Evolutionary conservation across 1,140 invertebrate genomes (phyloP).

Genomic region (Trichomalopsis sarcophagae): DNA sequence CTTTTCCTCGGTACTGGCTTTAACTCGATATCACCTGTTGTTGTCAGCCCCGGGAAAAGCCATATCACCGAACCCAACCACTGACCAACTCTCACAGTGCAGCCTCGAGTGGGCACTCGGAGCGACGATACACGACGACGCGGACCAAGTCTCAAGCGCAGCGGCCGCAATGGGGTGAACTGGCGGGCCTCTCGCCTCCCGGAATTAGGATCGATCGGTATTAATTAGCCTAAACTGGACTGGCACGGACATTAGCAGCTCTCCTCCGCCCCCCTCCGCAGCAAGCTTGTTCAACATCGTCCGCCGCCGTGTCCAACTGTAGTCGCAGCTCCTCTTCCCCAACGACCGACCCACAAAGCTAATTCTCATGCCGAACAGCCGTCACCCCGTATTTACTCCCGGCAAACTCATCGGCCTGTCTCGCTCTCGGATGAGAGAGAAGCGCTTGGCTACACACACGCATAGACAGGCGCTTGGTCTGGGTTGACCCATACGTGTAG

Average conservation of each 20-base stretch:
- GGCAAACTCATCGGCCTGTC: slow-evolving; percentile 49
- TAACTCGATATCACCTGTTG: no score
- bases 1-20: not conserved
- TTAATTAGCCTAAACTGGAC: slow-evolving; percentile 57
- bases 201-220: slow-evolving; percentile 61
- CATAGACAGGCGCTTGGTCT: not conserved
- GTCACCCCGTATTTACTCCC: slow-evolving; percentile 55
- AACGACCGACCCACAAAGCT: slow-evolving; percentile 55
- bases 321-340: slow-evolving; percentile 43
- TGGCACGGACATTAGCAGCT: not conserved
- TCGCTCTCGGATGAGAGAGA: slow-evolving; percentile 9
- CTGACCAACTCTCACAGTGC: no score
- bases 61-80: no score
- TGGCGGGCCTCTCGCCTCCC: not conserved
- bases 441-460: no score
- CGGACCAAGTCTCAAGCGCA: not conserved
- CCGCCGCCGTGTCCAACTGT: not conserved
- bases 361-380: slow-evolving; percentile 53
- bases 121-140: no score
- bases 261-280: not conserved
- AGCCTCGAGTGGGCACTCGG: no score
- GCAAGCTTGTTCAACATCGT: not conserved
- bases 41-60: no score
- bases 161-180: not conserved
- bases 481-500: not conserved